Evolutionary conservation across 2,888 invertebrate species (phyloP).

Genomic region (Lacanobia wlatinum): DNA sequence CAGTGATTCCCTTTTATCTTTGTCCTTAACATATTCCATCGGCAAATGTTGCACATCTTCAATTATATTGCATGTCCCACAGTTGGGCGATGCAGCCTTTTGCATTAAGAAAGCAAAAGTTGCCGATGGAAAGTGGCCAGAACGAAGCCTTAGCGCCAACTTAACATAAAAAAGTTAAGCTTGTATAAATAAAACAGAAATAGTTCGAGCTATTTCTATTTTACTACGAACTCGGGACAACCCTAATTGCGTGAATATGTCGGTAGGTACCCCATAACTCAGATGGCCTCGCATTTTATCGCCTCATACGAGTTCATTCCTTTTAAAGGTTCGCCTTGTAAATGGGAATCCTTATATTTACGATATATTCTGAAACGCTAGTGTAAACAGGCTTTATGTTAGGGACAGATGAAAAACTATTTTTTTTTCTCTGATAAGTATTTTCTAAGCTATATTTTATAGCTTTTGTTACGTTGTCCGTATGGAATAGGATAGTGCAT

Average conservation of each 20-base stretch:
- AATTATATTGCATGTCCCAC: no score
- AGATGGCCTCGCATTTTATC: slow-evolving; percentile 68
- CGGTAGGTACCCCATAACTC: slow-evolving; percentile 52
- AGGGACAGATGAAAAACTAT: slow-evolving; percentile 40
- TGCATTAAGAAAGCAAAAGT: no score
- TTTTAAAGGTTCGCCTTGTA: slow-evolving; percentile 58
- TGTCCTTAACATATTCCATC: no score
- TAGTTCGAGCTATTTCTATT: background rate
- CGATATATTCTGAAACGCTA: slow-evolving; percentile 53
- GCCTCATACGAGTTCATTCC: slow-evolving; percentile 63
- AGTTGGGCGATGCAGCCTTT: no score
- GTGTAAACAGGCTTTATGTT: slow-evolving; percentile 61
- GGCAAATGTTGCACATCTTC: no score
- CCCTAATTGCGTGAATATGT: slow-evolving; percentile 69
- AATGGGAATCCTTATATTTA: slow-evolving; percentile 60
- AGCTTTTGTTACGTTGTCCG: background rate
- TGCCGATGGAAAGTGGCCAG: no score
- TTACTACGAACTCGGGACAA: slow-evolving; percentile 24
- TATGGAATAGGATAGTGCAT: background rate
- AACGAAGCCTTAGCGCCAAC: no score
- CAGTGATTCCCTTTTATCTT: no score
- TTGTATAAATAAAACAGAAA: no score
- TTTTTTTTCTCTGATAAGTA: slow-evolving; percentile 42
- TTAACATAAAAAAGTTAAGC: no score
- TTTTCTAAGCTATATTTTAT: slow-evolving; percentile 25